phyloP scores from a whole-genome alignment of 2,797 vertebrate genomes.

The Eleutherodactylus coqui region DNA sequence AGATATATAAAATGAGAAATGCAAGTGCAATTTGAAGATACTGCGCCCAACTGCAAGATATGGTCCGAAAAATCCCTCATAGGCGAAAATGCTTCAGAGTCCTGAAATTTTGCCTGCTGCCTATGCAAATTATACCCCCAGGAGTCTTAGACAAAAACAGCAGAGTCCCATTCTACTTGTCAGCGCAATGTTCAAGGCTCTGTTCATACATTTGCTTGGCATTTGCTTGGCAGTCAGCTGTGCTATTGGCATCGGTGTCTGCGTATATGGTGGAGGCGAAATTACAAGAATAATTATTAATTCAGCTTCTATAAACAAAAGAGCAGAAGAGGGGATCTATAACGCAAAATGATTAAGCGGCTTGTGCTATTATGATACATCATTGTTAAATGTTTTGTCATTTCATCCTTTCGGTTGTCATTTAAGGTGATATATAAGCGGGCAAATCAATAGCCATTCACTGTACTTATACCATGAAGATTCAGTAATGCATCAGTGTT shows the following conservation, averaged over 20 bases:
- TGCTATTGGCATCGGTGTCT: neutral
- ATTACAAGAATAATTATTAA: neutral
- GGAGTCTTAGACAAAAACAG: too few species aligned
- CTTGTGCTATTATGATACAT: neutral
- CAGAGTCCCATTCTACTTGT: too few species aligned
- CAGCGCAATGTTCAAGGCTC: too few species aligned
- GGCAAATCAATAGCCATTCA: conserved; percentile 19
- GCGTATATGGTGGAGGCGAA: neutral
- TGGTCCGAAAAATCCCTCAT: too few species aligned
- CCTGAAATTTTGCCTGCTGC: too few species aligned
- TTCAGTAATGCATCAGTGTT: conserved; percentile 23
- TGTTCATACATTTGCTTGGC: neutral
- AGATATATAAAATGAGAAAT: neutral
- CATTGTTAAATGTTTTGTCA: conserved; percentile 39
- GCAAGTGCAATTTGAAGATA: too few species aligned
- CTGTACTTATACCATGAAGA: neutral
- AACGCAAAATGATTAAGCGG: neutral
- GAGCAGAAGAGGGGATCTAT: conserved; percentile 15
- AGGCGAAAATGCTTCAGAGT: too few species aligned
- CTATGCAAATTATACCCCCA: too few species aligned
- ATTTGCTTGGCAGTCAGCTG: neutral
- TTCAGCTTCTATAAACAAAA: neutral
- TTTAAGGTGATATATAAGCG: conserved; percentile 27
- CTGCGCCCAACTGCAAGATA: too few species aligned
- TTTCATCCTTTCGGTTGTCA: conserved; percentile 1